Evolutionary conservation across 2,888 invertebrate species (phyloP), one percentile per base, ranked within the genome.

Genomic region (Chironomus riparius): DNA sequence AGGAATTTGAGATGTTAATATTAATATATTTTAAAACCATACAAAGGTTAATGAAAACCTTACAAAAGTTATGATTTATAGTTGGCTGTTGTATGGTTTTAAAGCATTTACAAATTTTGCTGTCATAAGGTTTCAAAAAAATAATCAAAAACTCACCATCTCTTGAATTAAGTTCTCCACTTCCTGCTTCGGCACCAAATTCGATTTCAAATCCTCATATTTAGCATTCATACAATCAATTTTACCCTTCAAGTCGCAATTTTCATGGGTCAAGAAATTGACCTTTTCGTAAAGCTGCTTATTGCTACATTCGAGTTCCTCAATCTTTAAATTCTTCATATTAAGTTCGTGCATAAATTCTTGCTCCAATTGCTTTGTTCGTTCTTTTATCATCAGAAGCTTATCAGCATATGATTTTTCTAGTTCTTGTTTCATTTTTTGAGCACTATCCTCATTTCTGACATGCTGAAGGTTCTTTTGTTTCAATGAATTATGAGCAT

Each of bases 321-420:
- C 84, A 2, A 85, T 81, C n/a, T 81, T 82, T 80, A 86, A 83
- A 77, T 87, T 85, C 72, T 86, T 85, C 6, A 85, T 79, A 77
- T 84, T 84, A 65, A 88, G 83, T 80, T 86, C 86, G 78, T 87
- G 85, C 70, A 85, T 83, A 83, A 87, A 86, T 68, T 89, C 88
- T 69, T 86, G 86, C 78, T 89, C 87, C 85, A 88, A 86, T 77
- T 86, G 85, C 79, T 86, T 85, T 0, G 87, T 85, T 0, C 87
- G 87, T 69, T 88, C 87, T n/a, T 87, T 82, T 5, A 89, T 79
- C 77, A 88, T 87, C 78, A 87, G 86, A 77, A 88, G 84, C 78
- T 88, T 88, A 1, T 83, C 83, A 0, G 87, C 86, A 80, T 88
- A 89, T 78, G 86, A 86, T n/a, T 86, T 82, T 79, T 89, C 88